These are phyloP conservation scores for Hirtodrosophila alboralis DNA, from an alignment of 2,888 invertebrate genomes.

Conservation along the genomic window DNA sequence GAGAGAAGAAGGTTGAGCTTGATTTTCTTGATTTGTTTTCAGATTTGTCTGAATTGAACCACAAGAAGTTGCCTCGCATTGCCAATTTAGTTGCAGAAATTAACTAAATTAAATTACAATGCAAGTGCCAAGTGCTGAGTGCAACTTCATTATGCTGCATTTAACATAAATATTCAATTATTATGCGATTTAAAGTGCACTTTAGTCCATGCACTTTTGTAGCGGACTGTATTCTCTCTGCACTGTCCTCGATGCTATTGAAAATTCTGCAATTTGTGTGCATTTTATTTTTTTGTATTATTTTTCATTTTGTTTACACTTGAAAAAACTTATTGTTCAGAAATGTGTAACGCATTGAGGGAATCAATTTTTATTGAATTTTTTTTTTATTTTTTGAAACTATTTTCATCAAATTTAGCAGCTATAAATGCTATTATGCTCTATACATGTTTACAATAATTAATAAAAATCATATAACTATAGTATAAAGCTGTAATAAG, in stretches of 20 bases:
- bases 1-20: conserved; percentile 26
- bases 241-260: too few relatives aligned
- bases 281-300: conserved; percentile 55
- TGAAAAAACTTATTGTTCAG: too few relatives aligned
- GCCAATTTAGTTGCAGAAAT: conserved; percentile 67
- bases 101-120: conserved; percentile 78
- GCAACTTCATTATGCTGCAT: conserved; percentile 78
- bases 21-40: background rate
- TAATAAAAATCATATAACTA: too few relatives aligned
- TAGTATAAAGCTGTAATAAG: too few relatives aligned
- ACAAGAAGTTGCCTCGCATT: conserved; percentile 55
- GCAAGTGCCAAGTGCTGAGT: conserved; percentile 58
- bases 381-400: too few relatives aligned
- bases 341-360: too few relatives aligned
- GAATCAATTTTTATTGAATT: too few relatives aligned
- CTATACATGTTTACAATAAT: too few relatives aligned
- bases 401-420: too few relatives aligned
- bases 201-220: conserved; percentile 48
- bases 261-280: conserved; percentile 43
- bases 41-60: conserved; percentile 16
- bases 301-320: too few relatives aligned
- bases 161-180: conserved; percentile 77
- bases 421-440: too few relatives aligned
- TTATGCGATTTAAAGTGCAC: conserved; percentile 79
- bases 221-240: conserved; percentile 46